These are phyloP conservation scores for Octonoba sinensis DNA, from an alignment of 2,888 invertebrate genomes.

Conservation along the genomic window DNA sequence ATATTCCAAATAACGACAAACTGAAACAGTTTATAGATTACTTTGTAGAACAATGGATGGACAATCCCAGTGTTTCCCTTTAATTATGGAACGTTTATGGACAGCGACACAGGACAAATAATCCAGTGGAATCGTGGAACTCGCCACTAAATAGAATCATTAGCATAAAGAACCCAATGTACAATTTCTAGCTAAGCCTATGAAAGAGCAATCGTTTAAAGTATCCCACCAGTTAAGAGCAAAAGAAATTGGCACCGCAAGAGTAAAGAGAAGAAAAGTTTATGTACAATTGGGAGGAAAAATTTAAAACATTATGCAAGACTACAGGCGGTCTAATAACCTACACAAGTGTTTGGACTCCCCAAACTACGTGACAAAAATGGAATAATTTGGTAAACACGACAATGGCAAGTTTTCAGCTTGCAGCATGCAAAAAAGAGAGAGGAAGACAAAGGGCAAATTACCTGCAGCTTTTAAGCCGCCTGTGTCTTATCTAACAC, in stretches of 20 bases:
- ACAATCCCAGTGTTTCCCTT: not conserved
- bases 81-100: not conserved
- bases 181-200: no score
- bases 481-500: conserved; percentile 5
- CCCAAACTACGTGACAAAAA: not conserved
- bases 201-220: no score
- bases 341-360: not conserved
- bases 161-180: no score
- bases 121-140: not conserved
- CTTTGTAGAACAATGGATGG: no score
- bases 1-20: no score
- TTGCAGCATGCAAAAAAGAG: not conserved
- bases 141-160: not conserved
- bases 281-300: not conserved
- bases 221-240: no score
- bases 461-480: not conserved
- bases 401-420: no score
- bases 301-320: not conserved
- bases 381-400: conserved; percentile 1
- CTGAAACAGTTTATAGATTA: no score
- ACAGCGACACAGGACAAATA: not conserved
- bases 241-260: not conserved
- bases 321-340: not conserved
- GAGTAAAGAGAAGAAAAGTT: not conserved
- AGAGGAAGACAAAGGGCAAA: not conserved